These are phyloP conservation scores for Sinocyclocheilus anophthalmus DNA, from an alignment of 2,113 vertebrate species.

Conservation along the genomic window DNA sequence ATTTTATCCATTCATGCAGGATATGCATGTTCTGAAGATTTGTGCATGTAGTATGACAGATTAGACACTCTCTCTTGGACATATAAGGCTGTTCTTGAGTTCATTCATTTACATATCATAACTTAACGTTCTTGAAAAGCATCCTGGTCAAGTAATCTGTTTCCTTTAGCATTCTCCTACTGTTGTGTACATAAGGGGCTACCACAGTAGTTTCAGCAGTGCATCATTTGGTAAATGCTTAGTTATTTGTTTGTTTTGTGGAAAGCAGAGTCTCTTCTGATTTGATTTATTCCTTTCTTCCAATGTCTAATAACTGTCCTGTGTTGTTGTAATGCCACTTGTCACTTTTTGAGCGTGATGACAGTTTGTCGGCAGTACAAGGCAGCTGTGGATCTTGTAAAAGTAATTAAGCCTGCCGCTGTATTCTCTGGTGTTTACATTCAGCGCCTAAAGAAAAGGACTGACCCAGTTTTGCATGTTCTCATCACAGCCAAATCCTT, in stretches of 20 bases:
- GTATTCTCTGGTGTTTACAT: conserved; percentile 74
- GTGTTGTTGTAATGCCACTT: neutral
- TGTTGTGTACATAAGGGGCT: neutral
- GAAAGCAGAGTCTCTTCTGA: neutral
- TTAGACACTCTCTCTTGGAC: neutral
- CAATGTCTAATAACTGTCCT: neutral
- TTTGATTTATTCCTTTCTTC: neutral
- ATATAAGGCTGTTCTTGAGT: neutral
- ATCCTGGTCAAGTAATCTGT: no score
- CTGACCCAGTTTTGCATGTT: conserved; percentile 77
- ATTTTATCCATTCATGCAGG: neutral
- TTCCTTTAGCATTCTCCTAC: no score
- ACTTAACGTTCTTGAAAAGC: neutral
- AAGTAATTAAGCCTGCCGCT: conserved; percentile 75
- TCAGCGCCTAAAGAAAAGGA: conserved; percentile 73
- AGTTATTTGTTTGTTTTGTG: neutral
- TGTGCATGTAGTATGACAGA: neutral
- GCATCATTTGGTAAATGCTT: neutral
- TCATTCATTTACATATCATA: neutral
- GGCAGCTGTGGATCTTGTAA: conserved; percentile 77
- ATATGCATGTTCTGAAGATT: neutral
- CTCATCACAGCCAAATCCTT: conserved; percentile 73
- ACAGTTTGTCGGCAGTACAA: conserved; percentile 76
- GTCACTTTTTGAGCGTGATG: conserved; percentile 59
- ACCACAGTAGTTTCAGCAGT: neutral